Evolutionary conservation across 2,888 invertebrate genomes (phyloP).

Genomic region (Cordilura impudica): DNA sequence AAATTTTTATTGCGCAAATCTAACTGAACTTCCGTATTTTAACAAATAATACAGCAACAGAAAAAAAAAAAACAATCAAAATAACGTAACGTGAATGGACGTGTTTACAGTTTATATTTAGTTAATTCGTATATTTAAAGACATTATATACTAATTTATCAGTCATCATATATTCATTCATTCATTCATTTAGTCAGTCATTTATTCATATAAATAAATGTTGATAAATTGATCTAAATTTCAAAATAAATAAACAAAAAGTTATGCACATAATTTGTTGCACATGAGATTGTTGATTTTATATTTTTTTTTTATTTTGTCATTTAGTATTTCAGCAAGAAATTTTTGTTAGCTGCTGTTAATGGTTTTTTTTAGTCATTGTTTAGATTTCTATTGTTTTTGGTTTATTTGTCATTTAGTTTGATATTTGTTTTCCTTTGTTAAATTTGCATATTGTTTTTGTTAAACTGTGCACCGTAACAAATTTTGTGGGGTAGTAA

Average conservation of each 20-base stretch:
- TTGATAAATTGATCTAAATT: background rate
- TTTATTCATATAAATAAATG: background rate
- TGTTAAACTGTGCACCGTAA: too few species aligned
- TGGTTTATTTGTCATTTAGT: constrained; percentile 27
- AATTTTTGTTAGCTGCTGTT: too few species aligned
- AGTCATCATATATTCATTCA: constrained; percentile 9
- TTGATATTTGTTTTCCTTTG: constrained; percentile 1
- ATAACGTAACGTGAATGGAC: background rate
- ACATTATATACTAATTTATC: background rate
- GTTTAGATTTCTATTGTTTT: constrained; percentile 23
- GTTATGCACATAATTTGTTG: background rate
- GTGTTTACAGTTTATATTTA: constrained; percentile 28
- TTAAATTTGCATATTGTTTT: background rate
- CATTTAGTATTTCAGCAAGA: too few species aligned
- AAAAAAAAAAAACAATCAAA: background rate
- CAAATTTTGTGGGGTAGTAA: too few species aligned
- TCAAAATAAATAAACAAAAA: background rate
- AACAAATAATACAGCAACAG: background rate
- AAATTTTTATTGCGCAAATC: constrained; percentile 20
- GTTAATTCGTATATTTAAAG: background rate
- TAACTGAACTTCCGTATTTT: constrained; percentile 30
- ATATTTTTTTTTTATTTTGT: too few species aligned
- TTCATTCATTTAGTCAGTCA: background rate
- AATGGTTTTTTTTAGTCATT: background rate
- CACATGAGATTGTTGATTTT: too few species aligned